Base-by-base conservation (phyloP, 2,888 invertebrate genomes). In the Candidula unifasciata region DNA sequence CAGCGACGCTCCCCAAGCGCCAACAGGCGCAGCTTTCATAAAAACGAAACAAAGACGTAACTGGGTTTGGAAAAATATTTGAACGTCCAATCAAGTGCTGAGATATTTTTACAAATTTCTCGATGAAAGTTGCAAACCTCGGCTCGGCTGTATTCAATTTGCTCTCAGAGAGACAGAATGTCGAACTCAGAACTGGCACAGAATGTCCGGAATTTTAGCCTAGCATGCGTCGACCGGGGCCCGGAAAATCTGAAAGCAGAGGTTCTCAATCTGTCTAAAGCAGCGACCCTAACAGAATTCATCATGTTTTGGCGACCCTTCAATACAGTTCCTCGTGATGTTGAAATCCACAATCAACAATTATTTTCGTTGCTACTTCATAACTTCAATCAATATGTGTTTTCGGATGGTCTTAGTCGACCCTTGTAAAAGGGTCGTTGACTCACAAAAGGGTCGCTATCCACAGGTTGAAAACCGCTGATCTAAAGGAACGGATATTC, bases 71-170 rank as follows among this genome's bases (percentile, higher is more conserved):
- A 68, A 44, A n/a, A 79, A 64, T 79, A 79, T 79, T 79, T 79
- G 79, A 79, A 68, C 66, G 44, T 68, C 66, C 79, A 79, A 37
- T 79, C 21, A 79, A 79, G 27, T 27, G 21, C 33, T 30, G 66
- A 68, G 79, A 66, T 79, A 66, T 79, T 79, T 79, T 79, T 79
- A 79, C 79, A 79, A 78, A 66, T 68, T 68, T 27, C n/a, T 79
- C 68, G 79, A 35, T 79, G 79, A 79, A 79, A 79, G 24, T 79
- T 79, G 44, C 68, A 79, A 79, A 79, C 79, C 79, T 79, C 79
- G 79, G 79, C 44, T 79, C 35, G 27, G 68, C 27, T 79, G 79
- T 64, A 68, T 79, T 68, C 37, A 79, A 68, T 79, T 79, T 79
- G 5, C 18, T 68, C 44, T 0, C n/a, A 60, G 37, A 64, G 35